These are phyloP conservation scores for Drosophila macrospina DNA, from an alignment of 2,888 invertebrate species.

Conservation along the genomic window DNA sequence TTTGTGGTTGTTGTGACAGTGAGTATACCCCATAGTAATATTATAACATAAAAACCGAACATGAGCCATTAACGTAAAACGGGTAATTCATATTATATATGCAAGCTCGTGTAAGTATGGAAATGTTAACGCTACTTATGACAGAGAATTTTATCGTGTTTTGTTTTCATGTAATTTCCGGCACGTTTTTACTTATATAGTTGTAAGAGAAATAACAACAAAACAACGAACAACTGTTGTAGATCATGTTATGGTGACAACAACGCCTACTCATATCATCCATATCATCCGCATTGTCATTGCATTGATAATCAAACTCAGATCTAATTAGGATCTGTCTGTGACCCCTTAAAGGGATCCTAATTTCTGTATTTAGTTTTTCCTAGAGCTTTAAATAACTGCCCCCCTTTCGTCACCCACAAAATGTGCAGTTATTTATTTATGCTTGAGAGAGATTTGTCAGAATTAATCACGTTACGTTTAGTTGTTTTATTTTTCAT, in stretches of 20 bases:
- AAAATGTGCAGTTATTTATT: conserved; percentile 61
- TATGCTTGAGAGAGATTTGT: conserved; percentile 57
- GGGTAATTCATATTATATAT: conserved; percentile 59
- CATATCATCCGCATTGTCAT: background rate
- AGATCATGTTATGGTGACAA: conserved; percentile 50
- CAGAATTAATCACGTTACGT: conserved; percentile 48
- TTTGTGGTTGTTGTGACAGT: background rate
- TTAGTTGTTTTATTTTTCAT: conserved; percentile 31
- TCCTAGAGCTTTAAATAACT: conserved; percentile 21
- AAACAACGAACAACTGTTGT: conserved; percentile 19
- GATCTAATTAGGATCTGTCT: no score
- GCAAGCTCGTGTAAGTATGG: conserved; percentile 6
- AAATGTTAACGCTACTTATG: conserved; percentile 52
- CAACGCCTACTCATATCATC: conserved; percentile 3
- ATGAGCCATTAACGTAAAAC: conserved; percentile 52
- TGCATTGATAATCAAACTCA: background rate
- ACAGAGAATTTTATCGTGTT: conserved; percentile 52
- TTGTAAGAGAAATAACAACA: conserved; percentile 16
- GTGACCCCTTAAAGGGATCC: background rate
- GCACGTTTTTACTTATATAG: conserved; percentile 60
- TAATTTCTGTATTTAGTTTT: background rate
- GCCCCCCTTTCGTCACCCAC: no score
- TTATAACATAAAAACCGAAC: conserved; percentile 34
- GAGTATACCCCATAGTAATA: background rate
- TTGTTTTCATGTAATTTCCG: conserved; percentile 72